Percentiles rank a stretch among this genome's conserved stretches.
Conservation (phyloP, 2,113 vertebrate genomes). For the Paedocypris sp. region DNA sequence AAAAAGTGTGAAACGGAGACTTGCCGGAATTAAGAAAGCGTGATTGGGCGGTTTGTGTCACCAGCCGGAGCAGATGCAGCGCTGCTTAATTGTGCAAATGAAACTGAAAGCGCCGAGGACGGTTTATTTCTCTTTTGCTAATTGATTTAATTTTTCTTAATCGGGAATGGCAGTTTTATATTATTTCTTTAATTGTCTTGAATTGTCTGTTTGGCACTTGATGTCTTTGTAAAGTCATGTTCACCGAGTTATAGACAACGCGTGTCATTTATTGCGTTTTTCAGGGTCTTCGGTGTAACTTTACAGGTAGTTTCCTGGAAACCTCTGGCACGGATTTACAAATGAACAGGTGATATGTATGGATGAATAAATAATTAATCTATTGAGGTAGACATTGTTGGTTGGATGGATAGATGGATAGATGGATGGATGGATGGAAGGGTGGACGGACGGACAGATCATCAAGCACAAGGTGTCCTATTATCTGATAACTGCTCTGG, state of each 20-base stretch:
- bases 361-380: too few relatives aligned
- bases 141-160: slow-evolving; percentile 61
- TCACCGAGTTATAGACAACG: too few relatives aligned
- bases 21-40: slow-evolving; percentile 32
- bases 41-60: slow-evolving; percentile 43
- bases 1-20: background rate
- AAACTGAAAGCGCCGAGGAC: slow-evolving; percentile 41
- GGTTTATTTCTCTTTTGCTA: slow-evolving; percentile 46
- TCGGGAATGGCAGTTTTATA: slow-evolving; percentile 49
- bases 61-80: slow-evolving; percentile 51
- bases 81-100: slow-evolving; percentile 61
- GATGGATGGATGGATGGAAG: too few relatives aligned
- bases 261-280: too few relatives aligned
- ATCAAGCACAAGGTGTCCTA: background rate
- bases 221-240: slow-evolving; percentile 35
- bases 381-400: too few relatives aligned
- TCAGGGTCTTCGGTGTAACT: too few relatives aligned
- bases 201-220: slow-evolving; percentile 32
- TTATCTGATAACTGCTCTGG: background rate
- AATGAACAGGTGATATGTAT: too few relatives aligned
- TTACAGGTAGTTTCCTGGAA: too few relatives aligned
- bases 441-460: too few relatives aligned
- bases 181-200: slow-evolving; percentile 28
- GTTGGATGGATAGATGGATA: too few relatives aligned
- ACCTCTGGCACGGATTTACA: too few relatives aligned